Base-by-base conservation (phyloP, 1,140 invertebrate species). In the Pogonus chalceus region DNA sequence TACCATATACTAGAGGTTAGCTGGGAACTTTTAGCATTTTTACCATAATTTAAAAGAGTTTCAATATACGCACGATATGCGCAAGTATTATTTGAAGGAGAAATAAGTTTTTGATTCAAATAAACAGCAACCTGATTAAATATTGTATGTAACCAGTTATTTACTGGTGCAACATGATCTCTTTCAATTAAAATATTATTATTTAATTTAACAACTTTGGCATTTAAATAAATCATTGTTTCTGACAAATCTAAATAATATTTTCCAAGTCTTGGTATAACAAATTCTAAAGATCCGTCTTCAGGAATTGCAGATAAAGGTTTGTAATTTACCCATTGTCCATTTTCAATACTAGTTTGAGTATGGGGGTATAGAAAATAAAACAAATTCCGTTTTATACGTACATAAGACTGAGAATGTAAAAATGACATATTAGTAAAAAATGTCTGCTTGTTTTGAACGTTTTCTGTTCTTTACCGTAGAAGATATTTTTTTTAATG, bases 51-150 rank as follows among this genome's bases (percentile, higher is more conserved):
- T 4, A 69, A 55, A 2, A 71, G 49, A 1, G 65, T 72, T 65
- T 76, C 53, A n/a, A n/a, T n/a, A n/a, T n/a, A n/a, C n/a, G n/a
- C n/a, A n/a, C n/a, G n/a, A 58, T 72, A 74, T 16, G 65, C 62
- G 60, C 75, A 74, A n/a, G 65, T 67, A 54, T 69, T 68, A 47
- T 66, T 69, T 20, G 67, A 59, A 0, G 69, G 62, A 14, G 68
- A 71, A 1, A 75, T 57, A 18, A 70, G 56, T 61, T 69, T 72
- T 58, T 72, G 69, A 63, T 74, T 73, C 4, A 75, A 62, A 58
- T 65, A 68, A 18, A 74, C 57, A 55, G 69, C 65, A 0, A 72
- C 56, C 52, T 71, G 66, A 58, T 55, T 66, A 53, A n/a, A n/a
- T n/a, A n/a, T n/a, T n/a, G n/a, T n/a, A n/a, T n/a, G n/a, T n/a